These are phyloP conservation scores for Dufourea novaeangliae DNA, from an alignment of 1,140 invertebrate genomes.

Conservation along the genomic window DNA sequence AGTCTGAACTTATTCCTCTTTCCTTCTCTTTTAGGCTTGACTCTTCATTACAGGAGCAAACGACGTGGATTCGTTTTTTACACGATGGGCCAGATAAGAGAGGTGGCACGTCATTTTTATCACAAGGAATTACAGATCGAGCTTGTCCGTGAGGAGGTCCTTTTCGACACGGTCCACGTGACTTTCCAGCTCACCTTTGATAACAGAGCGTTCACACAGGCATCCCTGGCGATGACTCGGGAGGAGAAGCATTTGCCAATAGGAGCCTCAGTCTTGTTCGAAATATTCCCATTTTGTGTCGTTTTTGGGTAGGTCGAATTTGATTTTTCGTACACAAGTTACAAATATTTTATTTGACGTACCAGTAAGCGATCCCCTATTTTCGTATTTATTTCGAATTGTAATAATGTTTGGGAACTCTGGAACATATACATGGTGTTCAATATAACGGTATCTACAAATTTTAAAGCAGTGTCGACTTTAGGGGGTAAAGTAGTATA, in stretches of 20 bases:
- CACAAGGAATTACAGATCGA: conserved; percentile 96
- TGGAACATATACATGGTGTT: too few species aligned
- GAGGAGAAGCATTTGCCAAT: conserved; percentile 94
- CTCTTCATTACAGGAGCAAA: conserved; percentile 96
- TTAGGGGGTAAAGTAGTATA: too few species aligned
- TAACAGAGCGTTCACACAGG: conserved; percentile 92
- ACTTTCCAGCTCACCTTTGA: conserved; percentile 97
- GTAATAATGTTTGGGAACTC: too few species aligned
- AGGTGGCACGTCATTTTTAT: conserved; percentile 95
- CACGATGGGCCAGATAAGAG: conserved; percentile 97
- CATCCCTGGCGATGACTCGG: conserved; percentile 90
- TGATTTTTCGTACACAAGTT: background rate
- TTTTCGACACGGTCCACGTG: conserved; percentile 95
- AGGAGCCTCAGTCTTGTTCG: conserved; percentile 94
- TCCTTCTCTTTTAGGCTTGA: conserved; percentile 86
- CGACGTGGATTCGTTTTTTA: conserved; percentile 96
- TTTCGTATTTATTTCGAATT: too few species aligned
- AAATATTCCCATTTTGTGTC: conserved; percentile 98
- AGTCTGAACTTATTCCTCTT: background rate
- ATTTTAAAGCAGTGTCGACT: too few species aligned
- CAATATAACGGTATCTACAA: too few species aligned
- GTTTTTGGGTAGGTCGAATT: conserved; percentile 92
- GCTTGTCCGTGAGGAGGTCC: conserved; percentile 91
- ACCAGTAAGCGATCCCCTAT: too few species aligned
- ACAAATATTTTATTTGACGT: too few species aligned